Evolutionary conservation across 2,888 invertebrate genomes (phyloP), one percentile per base, ranked within the genome.

Genomic region (Pyrgus malvae): DNA sequence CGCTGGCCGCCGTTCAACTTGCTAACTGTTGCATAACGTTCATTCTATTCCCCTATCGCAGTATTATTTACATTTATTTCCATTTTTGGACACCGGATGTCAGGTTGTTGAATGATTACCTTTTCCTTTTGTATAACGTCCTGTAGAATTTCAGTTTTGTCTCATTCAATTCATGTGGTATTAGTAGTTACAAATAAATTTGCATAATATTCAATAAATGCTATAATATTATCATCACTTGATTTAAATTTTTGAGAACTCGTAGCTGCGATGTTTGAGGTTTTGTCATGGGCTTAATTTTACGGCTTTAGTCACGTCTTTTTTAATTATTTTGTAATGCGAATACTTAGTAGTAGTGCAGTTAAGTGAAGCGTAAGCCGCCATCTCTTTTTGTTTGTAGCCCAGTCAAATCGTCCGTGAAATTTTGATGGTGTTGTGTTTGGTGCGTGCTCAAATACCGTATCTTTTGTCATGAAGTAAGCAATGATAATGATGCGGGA

Each of bases 11-110:
- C 70, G 81, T 64, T 77, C 78, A 70, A 76, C 69, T 74, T 83
- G 74, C 59, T 70, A 61, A 66, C 61, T 78, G 78, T 78, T 75
- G 78, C 83, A 78, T 82, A 77, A 80, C 79, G 66, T 69, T 12
- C 70, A 48, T 54, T 42, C 44, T 61, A 60, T 59, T 68, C 63
- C 62, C 65, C 5, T 38, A 21, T 14, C 11, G 2, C 11, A 2
- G 29, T 29, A 29, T 8, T 35, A 9, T 35, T 35, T 35, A 35
- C 9, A 9, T 16, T 16, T 9, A 1, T 16, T 19, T 19, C 16
- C n/a, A 19, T 19, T 38, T 38, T 19, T 1, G 17, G 19, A 17
- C 4, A 4, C 1, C n/a, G n/a, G n/a, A n/a, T n/a, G n/a, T n/a
- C n/a, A n/a, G n/a, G n/a, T n/a, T n/a, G n/a, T n/a, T n/a, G n/a